These are phyloP conservation scores for Bufo bufo DNA, from an alignment of 2,113 vertebrate species.

Conservation along the genomic window DNA sequence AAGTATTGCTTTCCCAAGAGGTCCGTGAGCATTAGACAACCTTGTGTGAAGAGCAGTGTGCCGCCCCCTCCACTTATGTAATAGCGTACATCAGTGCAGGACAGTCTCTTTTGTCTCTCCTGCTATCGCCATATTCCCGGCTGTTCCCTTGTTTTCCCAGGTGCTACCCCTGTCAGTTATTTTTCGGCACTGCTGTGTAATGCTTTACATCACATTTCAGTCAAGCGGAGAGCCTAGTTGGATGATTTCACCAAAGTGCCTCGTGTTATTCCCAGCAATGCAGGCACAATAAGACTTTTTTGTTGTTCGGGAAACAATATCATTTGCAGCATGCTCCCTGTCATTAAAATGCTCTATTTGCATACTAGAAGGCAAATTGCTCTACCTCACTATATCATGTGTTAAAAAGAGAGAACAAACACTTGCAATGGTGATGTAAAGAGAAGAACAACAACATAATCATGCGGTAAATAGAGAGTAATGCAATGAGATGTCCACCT, in stretches of 20 bases:
- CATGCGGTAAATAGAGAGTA: background rate
- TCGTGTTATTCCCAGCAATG: conserved; percentile 20
- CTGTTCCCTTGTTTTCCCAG: conserved; percentile 26
- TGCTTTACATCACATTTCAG: conserved; percentile 5
- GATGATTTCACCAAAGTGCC: conserved; percentile 41
- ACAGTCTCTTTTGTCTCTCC: background rate
- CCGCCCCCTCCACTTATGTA: background rate
- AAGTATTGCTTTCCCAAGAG: background rate
- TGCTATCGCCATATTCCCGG: background rate
- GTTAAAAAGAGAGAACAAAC: conserved; percentile 2
- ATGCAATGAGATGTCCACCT: background rate
- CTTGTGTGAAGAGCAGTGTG: background rate
- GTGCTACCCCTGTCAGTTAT: conserved; percentile 17
- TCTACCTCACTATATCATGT: background rate
- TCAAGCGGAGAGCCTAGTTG: conserved; percentile 33
- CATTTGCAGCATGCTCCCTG: background rate
- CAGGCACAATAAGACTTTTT: conserved; percentile 16
- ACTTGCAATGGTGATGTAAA: background rate
- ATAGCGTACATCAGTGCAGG: background rate
- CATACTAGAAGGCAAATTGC: background rate
- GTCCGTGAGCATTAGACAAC: background rate
- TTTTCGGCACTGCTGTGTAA: conserved; percentile 25
- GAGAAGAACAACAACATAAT: background rate
- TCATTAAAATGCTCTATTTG: background rate
- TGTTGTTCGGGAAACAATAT: conserved; percentile 5